These are phyloP conservation scores for Caenorhabditis doughertyi DNA, from an alignment of 2,888 invertebrate species.

Conservation along the genomic window DNA sequence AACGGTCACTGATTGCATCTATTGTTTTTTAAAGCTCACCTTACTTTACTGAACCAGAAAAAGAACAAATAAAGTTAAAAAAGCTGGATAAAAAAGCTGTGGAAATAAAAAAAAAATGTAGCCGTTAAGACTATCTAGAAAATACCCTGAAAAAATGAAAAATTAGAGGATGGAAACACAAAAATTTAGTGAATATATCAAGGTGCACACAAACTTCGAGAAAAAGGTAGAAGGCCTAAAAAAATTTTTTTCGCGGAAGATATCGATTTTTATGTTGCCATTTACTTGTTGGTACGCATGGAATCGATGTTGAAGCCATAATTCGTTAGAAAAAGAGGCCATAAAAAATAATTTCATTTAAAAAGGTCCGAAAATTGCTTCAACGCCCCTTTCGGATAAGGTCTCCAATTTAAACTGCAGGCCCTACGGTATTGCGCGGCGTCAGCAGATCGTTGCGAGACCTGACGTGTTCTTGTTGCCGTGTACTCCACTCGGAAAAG, in stretches of 20 bases:
- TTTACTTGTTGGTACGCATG: not conserved
- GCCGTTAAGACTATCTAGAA: slow-evolving; percentile 76
- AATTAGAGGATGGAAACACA: not conserved
- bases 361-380: slow-evolving; percentile 28
- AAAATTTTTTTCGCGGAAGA: slow-evolving; percentile 2
- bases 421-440: slow-evolving; percentile 69
- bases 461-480: slow-evolving; percentile 16
- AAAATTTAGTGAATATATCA: not conserved
- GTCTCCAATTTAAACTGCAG: slow-evolving; percentile 59
- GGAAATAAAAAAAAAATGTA: slow-evolving; percentile 71
- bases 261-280: not conserved
- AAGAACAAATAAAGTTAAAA: slow-evolving; percentile 66
- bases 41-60: slow-evolving; percentile 68
- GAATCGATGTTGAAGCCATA: not conserved
- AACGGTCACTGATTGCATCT: not conserved
- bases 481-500: slow-evolving; percentile 63
- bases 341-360: slow-evolving; percentile 2
- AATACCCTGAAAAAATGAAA: slow-evolving; percentile 75
- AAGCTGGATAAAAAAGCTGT: slow-evolving; percentile 69
- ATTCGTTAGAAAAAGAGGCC: not conserved
- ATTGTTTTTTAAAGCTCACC: slow-evolving; percentile 36
- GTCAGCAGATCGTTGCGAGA: slow-evolving; percentile 67
- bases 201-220: not conserved
- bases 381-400: slow-evolving; percentile 14
- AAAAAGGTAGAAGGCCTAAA: slow-evolving; percentile 34